Evolutionary conservation across 2,797 vertebrate genomes (phyloP), one percentile per base, ranked within the genome.

Genomic region (Poeciliopsis turneri): DNA sequence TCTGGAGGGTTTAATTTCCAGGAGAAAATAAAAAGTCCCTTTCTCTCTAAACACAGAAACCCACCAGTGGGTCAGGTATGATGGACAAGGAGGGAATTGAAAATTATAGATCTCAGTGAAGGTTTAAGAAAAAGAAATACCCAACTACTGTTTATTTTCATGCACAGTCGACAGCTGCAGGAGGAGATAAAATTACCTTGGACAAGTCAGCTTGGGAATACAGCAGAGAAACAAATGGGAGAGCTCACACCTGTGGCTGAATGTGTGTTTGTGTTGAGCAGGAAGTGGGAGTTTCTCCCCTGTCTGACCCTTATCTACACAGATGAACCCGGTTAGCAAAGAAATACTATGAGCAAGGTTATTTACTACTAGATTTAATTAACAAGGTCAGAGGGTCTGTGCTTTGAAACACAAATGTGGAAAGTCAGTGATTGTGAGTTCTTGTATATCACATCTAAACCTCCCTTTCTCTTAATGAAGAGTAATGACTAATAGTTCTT

Each of bases 171-270:
- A 77, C 92, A 93, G 91, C 92, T 94, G 91, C 83, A 79, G 80
- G 79, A 84, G 16, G 64, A 9, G 90, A 93, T 91, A 90, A 82
- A 81, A 81, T 86, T 92, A 94, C 91, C 88, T 93, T 91, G 86
- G 81, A 86, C 66, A 78, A 85, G 82, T 64, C 79, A 82, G 84
- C 53, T 33, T 13, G 28, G 78, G 79, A 87, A 82, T 76, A 57
- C 84, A 79, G 69, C 74, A 53, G 77, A 82, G 82, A 78, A 84
- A 80, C 75, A 78, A 83, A 64, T 78, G 73, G 30, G 70, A 84
- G 77, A 9, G 25, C 81, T 85, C 76, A 71, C 87, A 86, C 80
- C 80, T 82, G 87, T 82, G 76, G 39, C 12, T 86, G 57, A 80
- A 72, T 49, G 71, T 76, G 75, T 85, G 53, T 82, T 75, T 43